Base-by-base conservation (phyloP, 2,113 vertebrate species). In the Microcebus ravelobensis region DNA sequence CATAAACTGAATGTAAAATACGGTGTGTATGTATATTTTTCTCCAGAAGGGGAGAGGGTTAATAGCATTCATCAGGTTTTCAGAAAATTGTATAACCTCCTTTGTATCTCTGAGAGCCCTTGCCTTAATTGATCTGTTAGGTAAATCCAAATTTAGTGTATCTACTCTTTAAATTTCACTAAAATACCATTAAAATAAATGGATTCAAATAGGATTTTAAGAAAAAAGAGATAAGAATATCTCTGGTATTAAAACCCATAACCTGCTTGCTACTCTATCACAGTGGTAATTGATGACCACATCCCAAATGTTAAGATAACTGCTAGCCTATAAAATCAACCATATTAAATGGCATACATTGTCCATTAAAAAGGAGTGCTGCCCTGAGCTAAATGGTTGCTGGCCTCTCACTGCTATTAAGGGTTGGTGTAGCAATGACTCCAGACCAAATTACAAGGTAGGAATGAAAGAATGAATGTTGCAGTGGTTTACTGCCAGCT, bases 101-200 rank as follows among this genome's bases (percentile, higher is more conserved):
- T 21, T 70, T 85, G 31, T 67, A 90, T 36, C 29, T 82, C 79
- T 50, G 15, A 86, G 61, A 95, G 20, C 5, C 59, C 0, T 59
- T 91, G 14, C 7, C 50, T 94, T 88, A 92, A 61, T 42, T 96
- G 39, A 39, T 65, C 7, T 92, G 18, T 87, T 73, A 91, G 70
- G 68, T 89, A 79, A 96, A 90, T 87, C 36, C 9, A 90, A 15
- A 63, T 65, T 95, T 91, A 91, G 36, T 91, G 7, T 84, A 73
- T 79, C 34, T 87, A 68, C n/a, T 93, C 88, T 97, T 79, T 39
- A 92, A 97, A 82, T 18, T 55, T 91, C 67, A 94, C 86, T 76
- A 83, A 96, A 92, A 93, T 90, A 86, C 25, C 87, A 1, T 90
- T 65, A 89, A 86, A 57, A 82, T 45, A 87, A 81, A 74, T 87